A percentile compares a stretch with the other conserved stretches of the same genome.
Conservation (phyloP, 2,888 invertebrate genomes). For the Drosophila ustulata region DNA sequence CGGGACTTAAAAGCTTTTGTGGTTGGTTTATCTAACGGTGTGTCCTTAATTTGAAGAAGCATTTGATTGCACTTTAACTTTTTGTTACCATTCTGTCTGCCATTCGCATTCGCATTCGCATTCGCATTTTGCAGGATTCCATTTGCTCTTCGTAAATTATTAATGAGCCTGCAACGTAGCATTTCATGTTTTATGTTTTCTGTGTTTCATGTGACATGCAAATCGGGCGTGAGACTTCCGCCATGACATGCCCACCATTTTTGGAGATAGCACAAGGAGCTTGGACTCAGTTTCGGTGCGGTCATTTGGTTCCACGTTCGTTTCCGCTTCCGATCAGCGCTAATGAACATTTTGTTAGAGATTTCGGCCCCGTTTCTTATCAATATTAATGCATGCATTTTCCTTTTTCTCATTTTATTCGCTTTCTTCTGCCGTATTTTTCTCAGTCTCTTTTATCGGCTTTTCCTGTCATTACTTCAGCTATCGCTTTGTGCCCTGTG, state of each 20-base stretch:
- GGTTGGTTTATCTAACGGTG: slow-evolving; percentile 45
- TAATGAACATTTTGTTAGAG: slow-evolving; percentile 72
- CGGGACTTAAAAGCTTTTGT: slow-evolving; percentile 72
- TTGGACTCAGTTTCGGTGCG: slow-evolving; percentile 27
- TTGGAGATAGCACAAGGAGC: not conserved
- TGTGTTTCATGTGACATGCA: slow-evolving; percentile 61
- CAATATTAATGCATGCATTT: slow-evolving; percentile 74
- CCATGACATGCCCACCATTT: slow-evolving; percentile 12
- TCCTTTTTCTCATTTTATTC: slow-evolving; percentile 33
- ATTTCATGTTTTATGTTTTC: slow-evolving; percentile 49
- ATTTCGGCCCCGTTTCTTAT: slow-evolving; percentile 49
- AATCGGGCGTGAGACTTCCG: slow-evolving; percentile 48
- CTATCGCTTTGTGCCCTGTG: slow-evolving; percentile 39
- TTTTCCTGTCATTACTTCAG: slow-evolving; percentile 74
- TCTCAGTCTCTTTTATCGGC: slow-evolving; percentile 55
- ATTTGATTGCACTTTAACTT: slow-evolving; percentile 68
- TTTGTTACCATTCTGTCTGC: slow-evolving; percentile 6
- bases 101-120: not conserved
- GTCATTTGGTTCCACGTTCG: slow-evolving; percentile 44
- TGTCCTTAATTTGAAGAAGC: slow-evolving; percentile 58
- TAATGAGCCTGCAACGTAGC: slow-evolving; percentile 57
- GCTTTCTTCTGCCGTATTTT: slow-evolving; percentile 11
- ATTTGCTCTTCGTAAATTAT: slow-evolving; percentile 55
- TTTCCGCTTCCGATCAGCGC: slow-evolving; percentile 75
- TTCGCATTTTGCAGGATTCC: slow-evolving; percentile 20